These are phyloP conservation scores for Xylocampa areola DNA, from an alignment of 2,888 invertebrate genomes.

Conservation along the genomic window DNA sequence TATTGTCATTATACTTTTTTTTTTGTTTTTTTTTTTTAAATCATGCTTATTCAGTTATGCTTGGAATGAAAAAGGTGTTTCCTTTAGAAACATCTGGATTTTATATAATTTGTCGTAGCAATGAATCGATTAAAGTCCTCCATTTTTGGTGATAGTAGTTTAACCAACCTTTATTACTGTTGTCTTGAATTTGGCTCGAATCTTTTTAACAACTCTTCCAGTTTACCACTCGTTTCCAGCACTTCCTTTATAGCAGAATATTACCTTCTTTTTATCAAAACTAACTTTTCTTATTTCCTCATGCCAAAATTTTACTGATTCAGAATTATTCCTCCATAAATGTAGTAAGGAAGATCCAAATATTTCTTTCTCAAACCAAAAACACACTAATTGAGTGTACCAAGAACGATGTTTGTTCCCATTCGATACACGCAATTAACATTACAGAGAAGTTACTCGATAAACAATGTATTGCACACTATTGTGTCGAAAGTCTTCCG, in stretches of 20 bases:
- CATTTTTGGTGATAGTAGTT: slow-evolving; percentile 48
- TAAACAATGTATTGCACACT: no score
- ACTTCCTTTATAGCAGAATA: slow-evolving; percentile 22
- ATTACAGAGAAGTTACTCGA: no score
- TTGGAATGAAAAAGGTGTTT: no score
- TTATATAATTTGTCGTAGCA: slow-evolving; percentile 25
- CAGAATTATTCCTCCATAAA: no score
- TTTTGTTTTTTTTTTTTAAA: no score
- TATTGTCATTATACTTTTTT: background rate
- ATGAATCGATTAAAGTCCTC: slow-evolving; percentile 54
- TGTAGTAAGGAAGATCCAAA: no score
- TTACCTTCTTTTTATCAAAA: slow-evolving; percentile 17
- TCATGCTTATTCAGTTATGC: no score
- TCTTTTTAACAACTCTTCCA: slow-evolving; percentile 19
- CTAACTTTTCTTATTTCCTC: slow-evolving; percentile 8
- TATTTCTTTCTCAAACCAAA: no score
- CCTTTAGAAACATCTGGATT: background rate
- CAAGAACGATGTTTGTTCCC: no score
- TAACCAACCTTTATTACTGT: slow-evolving; percentile 26
- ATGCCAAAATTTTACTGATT: background rate
- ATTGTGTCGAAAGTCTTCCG: no score
- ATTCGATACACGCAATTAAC: no score
- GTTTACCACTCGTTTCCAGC: slow-evolving; percentile 25
- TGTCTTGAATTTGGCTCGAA: slow-evolving; percentile 18
- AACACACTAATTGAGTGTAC: no score